Evolutionary conservation across 2,113 vertebrate genomes (phyloP).

Genomic region (Naja naja): DNA sequence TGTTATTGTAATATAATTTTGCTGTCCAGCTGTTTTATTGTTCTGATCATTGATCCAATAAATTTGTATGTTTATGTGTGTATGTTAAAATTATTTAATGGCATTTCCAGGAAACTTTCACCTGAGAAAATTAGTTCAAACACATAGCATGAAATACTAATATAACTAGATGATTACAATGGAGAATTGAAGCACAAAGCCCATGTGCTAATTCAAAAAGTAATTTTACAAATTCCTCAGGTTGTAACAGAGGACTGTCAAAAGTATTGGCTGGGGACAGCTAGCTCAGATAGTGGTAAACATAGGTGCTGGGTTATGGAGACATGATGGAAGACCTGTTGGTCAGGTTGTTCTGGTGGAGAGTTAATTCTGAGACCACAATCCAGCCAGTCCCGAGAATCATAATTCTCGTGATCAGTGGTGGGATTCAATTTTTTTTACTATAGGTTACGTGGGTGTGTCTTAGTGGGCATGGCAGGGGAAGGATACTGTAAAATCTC

Average conservation of each 20-base stretch:
- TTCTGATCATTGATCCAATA: not conserved
- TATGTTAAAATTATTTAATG: not conserved
- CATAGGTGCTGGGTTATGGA: not conserved
- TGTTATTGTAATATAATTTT: not conserved
- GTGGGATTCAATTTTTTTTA: no score
- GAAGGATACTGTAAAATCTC: no score
- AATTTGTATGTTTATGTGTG: not conserved
- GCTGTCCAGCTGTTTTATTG: not conserved
- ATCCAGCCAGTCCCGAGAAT: not conserved
- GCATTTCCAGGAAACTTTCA: not conserved
- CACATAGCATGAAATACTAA: not conserved
- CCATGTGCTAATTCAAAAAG: not conserved
- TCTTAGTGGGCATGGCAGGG: no score
- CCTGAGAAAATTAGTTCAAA: not conserved
- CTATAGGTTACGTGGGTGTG: no score
- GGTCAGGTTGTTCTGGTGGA: not conserved
- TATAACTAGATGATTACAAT: not conserved
- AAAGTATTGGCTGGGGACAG: not conserved
- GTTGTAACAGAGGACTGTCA: not conserved
- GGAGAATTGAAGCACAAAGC: not conserved
- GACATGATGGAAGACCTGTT: not conserved
- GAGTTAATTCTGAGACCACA: not conserved
- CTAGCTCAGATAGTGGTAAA: not conserved
- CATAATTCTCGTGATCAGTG: not conserved
- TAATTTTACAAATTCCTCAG: not conserved